Evolutionary conservation across 2,888 invertebrate species (phyloP).

Genomic region (Polyommatus iphigenia): DNA sequence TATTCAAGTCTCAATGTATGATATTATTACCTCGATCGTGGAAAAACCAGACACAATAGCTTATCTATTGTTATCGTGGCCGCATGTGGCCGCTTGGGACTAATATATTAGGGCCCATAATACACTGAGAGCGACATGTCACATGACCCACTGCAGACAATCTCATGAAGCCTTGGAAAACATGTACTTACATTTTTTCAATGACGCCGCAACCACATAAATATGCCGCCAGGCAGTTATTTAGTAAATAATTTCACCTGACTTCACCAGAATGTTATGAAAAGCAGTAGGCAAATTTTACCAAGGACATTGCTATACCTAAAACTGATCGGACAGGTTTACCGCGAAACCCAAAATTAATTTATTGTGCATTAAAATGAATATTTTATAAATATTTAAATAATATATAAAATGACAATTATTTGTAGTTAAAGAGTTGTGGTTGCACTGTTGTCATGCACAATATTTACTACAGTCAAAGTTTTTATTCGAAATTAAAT

Average conservation of each 20-base stretch:
- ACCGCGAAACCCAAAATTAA: slow-evolving; percentile 55
- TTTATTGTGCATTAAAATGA: slow-evolving; percentile 42
- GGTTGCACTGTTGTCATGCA: slow-evolving; percentile 38
- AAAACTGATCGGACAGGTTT: slow-evolving; percentile 56
- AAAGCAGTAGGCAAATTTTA: slow-evolving; percentile 61
- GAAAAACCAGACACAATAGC: too few species aligned
- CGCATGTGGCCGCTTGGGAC: too few species aligned
- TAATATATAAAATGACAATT: slow-evolving; percentile 56
- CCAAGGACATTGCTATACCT: slow-evolving; percentile 74
- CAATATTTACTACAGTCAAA: background rate
- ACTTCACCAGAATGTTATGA: slow-evolving; percentile 42
- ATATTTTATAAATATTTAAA: slow-evolving; percentile 57
- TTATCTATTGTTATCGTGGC: too few species aligned
- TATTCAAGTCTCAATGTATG: too few species aligned
- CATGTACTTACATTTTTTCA: background rate
- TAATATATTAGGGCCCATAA: background rate
- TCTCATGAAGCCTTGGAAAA: too few species aligned
- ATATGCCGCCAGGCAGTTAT: background rate
- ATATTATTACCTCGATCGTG: too few species aligned
- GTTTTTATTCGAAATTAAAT: too few species aligned
- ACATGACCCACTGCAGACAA: too few species aligned
- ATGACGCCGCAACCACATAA: background rate
- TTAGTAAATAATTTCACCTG: slow-evolving; percentile 18
- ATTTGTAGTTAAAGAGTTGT: slow-evolving; percentile 51
- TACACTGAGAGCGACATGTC: background rate